Percentiles rank a stretch among this genome's conserved stretches.
These are phyloP conservation scores for Danionella dracula DNA, from an alignment of 2,797 vertebrate species.

Conservation along the genomic window DNA sequence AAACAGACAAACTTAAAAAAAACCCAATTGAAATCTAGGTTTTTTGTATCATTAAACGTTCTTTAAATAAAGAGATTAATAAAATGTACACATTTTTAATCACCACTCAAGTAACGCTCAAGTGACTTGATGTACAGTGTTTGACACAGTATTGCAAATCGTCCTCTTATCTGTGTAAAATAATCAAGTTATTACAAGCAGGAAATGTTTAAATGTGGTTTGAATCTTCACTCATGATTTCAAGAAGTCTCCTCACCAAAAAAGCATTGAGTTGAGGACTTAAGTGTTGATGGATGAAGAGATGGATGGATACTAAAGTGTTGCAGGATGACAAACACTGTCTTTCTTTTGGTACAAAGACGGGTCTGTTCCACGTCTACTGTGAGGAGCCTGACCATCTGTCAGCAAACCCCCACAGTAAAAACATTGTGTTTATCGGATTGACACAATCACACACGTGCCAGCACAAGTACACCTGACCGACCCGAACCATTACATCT, in stretches of 20 bases:
- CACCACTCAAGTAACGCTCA: no score
- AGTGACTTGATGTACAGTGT: no score
- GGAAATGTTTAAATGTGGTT: neutral
- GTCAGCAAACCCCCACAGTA: conserved; percentile 68
- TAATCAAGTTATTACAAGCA: neutral
- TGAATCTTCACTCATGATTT: neutral
- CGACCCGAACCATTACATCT: conserved; percentile 49
- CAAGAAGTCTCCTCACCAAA: neutral
- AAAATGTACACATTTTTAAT: no score
- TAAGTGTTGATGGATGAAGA: conserved; percentile 29
- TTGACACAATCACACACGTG: conserved; percentile 33
- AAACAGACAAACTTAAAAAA: no score
- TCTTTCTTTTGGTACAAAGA: conserved; percentile 66
- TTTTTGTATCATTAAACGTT: no score
- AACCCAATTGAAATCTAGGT: no score
- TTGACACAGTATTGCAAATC: no score
- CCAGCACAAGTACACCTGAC: conserved; percentile 32
- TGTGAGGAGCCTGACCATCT: conserved; percentile 72
- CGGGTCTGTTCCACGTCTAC: conserved; percentile 62
- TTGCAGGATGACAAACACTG: conserved; percentile 59
- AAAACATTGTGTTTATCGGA: conserved; percentile 66
- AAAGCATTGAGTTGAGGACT: conserved; percentile 2
- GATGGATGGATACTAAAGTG: conserved; percentile 63
- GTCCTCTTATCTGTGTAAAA: neutral
- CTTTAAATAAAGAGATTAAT: no score